Base-by-base conservation (phyloP, 2,113 vertebrate species). In the Pelvicachromis taeniatus region DNA sequence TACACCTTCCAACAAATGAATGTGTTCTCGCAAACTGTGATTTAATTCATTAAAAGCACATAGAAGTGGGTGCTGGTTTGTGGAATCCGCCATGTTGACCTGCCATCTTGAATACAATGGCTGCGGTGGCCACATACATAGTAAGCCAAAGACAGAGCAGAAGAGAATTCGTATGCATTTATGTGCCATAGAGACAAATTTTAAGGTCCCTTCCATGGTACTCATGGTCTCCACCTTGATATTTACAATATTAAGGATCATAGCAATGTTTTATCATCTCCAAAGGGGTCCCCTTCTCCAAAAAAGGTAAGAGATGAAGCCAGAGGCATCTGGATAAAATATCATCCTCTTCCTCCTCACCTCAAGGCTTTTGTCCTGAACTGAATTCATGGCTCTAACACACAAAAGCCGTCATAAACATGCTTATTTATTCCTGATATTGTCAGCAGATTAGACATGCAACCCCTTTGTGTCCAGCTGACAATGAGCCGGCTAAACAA, bases 251-350 rank as follows among this genome's bases (percentile, higher is more conserved):
- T 63, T 31, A 0, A 63, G 31, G 56, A 59, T 31, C 56, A 59
- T 31, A 31, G 56, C 7, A 14, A 31, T 31, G 26, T 5, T 58
- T 29, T 29, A 58, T 58, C 0, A 0, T 0, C 26, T 58, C 26
- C 31, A 0, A 31, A 58, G 4, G 56, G 56, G 9, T 4, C 31
- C 16, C 29, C 29, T 61, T 61, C 31, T 35, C 29, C 58, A 61
- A 35, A 61, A 61, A 61, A 61, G 58, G 58, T 9, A n/a, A 63
- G 19, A 38, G 19, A 1, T 6, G 12, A 0, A 63, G 17, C 33
- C 33, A 63, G 19, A 63, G 59, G 19, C 0, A 63, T 63, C 59
- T 38, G n/a, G 59, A 38, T 38, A 63, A 38, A 63, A 38, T 63
- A 0, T 38, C 10, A 61, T 61, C 58, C n/a, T 38, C 59, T 3